Percentiles rank a stretch among this genome's conserved stretches.
These are phyloP conservation scores for Gymnodraco acuticeps DNA, from an alignment of 2,797 vertebrate species.

Conservation along the genomic window DNA sequence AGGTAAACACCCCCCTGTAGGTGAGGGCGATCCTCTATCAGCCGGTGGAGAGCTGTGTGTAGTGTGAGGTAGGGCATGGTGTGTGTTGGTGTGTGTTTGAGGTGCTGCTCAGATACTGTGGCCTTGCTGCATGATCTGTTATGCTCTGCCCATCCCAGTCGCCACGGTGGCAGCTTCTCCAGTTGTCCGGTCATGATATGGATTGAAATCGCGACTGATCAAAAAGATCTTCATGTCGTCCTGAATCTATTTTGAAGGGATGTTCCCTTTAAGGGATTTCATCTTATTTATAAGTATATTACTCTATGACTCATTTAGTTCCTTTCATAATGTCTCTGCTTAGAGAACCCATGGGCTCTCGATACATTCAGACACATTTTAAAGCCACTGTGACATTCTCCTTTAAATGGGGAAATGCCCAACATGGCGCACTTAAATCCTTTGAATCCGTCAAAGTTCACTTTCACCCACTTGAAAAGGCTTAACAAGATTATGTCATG, in stretches of 20 bases:
- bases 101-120: conserved; percentile 52
- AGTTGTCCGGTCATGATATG: conserved; percentile 13
- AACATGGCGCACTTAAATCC: conserved; percentile 43
- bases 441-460: conserved; percentile 53
- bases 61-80: conserved; percentile 38
- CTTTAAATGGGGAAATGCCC: conserved; percentile 18
- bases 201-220: not conserved
- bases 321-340: conserved; percentile 3
- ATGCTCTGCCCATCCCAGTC: conserved; percentile 61
- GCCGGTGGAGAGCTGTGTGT: conserved; percentile 8
- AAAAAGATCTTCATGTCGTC: not conserved
- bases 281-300: conserved; percentile 25
- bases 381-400: conserved; percentile 37
- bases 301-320: not conserved
- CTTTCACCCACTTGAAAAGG: conserved; percentile 47
- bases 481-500: conserved; percentile 62
- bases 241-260: not conserved
- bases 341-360: not conserved
- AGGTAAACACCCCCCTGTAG: conserved; percentile 85
- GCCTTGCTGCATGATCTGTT: conserved; percentile 66
- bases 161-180: conserved; percentile 59
- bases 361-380: conserved; percentile 22
- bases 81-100: conserved; percentile 35
- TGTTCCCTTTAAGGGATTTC: conserved; percentile 13
- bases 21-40: not conserved